Base-by-base conservation (phyloP, 2,797 vertebrate genomes). In the Aulostomus chinensis region DNA sequence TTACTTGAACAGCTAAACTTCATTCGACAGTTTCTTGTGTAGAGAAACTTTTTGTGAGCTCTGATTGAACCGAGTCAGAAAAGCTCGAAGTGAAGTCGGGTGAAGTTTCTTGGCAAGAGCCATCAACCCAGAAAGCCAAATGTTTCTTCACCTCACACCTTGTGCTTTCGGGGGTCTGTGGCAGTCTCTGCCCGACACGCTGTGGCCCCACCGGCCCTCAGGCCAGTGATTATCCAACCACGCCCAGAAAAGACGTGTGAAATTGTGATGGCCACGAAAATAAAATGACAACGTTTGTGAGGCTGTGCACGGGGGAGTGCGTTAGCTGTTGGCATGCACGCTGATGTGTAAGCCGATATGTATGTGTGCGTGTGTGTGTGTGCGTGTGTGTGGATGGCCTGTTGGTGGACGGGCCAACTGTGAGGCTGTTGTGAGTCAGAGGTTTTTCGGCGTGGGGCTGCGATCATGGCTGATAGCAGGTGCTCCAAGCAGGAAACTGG, bases 221-320 rank as follows among this genome's bases (percentile, higher is more conserved):
- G 71, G 63, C 57, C 33, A 68, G 71, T 84, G 88, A 88, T 89
- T 88, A 90, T 65, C 76, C 60, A 63, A 52, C 80, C 81, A 72
- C 71, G 70, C 74, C 59, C 53, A 53, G 81, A 86, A 90, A 90
- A 89, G 78, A 87, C 61, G 81, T 88, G 88, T 90, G 87, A 91
- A 91, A 89, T 89, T 81, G 82, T 80, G 76, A 84, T 49, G 71
- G 75, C 76, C 82, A 84, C 78, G 84, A 86, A 89, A 89, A 90
- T 86, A 89, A 86, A 81, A 87, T 66, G 78, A 76, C 75, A 80
- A 76, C 61, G 78, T 86, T 80, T 82, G 71, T 21, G 56, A 73
- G 76, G 57, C 63, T 51, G 72, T 81, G 77, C 67, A 40, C 73
- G 76, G 64, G 76, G 77, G 72, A 82, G 77, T 42, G 73, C 69